Percentiles rank a stretch among this genome's conserved stretches.
These are phyloP conservation scores for Melinopterus prodromus DNA, from an alignment of 2,888 invertebrate genomes.

Conservation along the genomic window DNA sequence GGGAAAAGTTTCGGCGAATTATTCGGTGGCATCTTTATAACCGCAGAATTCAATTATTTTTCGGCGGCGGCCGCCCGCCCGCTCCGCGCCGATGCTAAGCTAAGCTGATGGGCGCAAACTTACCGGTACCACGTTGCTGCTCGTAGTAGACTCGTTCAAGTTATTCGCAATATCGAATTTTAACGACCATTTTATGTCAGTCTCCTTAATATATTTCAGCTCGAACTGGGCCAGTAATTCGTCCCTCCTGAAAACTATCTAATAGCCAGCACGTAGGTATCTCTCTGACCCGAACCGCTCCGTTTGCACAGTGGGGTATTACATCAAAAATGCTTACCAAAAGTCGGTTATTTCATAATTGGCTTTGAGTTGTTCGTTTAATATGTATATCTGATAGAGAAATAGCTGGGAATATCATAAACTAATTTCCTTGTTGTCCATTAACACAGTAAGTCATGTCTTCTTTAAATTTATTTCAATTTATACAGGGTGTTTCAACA, in stretches of 20 bases:
- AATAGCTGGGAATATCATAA: no score
- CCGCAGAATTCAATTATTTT: neutral
- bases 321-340: neutral
- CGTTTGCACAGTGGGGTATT: neutral
- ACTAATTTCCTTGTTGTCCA: no score
- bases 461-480: no score
- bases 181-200: constrained; percentile 72
- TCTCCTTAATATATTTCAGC: constrained; percentile 69
- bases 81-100: neutral
- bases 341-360: neutral
- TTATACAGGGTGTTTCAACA: no score
- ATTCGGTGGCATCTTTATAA: neutral
- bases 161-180: constrained; percentile 57
- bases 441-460: no score
- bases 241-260: constrained; percentile 57
- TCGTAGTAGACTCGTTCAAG: neutral
- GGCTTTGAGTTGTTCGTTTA: no score
- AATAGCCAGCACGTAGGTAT: neutral
- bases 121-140: constrained; percentile 23
- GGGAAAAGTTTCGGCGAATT: neutral
- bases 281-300: neutral
- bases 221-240: constrained; percentile 60
- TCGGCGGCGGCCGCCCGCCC: neutral
- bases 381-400: no score
- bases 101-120: constrained; percentile 7